A percentile compares a stretch with the other conserved stretches of the same genome.
These are phyloP conservation scores for Lithophane leautieri DNA, from an alignment of 2,888 invertebrate genomes.

Conservation along the genomic window DNA sequence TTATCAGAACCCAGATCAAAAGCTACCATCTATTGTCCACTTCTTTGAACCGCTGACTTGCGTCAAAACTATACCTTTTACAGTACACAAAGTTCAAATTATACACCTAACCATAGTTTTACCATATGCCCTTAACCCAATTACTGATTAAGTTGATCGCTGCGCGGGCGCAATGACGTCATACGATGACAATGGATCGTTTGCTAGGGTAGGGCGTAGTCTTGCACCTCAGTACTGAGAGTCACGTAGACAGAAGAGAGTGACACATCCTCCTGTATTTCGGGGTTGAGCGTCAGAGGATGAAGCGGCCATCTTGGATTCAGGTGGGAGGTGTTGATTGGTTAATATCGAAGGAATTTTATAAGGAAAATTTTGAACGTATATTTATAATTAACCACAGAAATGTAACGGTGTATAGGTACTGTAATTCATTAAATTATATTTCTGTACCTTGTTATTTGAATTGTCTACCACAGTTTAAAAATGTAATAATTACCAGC, in stretches of 20 bases:
- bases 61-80: conserved; percentile 49
- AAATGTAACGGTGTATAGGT: not conserved
- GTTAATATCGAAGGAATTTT: conserved; percentile 15
- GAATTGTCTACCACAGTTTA: not conserved
- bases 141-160: conserved; percentile 44
- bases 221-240: conserved; percentile 41
- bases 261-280: conserved; percentile 53
- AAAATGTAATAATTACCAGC: conserved; percentile 14
- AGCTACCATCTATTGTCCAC: conserved; percentile 37
- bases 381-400: conserved; percentile 48
- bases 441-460: conserved; percentile 12
- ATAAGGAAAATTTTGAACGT: conserved; percentile 40
- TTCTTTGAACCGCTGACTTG: conserved; percentile 36
- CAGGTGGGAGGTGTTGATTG: conserved; percentile 26
- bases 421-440: conserved; percentile 12
- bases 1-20: conserved; percentile 35
- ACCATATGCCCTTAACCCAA: conserved; percentile 64
- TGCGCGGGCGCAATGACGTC: conserved; percentile 62
- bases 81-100: conserved; percentile 42
- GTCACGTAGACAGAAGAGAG: conserved; percentile 66
- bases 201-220: conserved; percentile 58
- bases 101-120: conserved; percentile 43
- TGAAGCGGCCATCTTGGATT: conserved; percentile 35
- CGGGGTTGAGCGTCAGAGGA: conserved; percentile 24
- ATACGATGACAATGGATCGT: conserved; percentile 67